Base-by-base conservation (phyloP, 2,113 vertebrate species). In the Halichoeres trimaculatus region DNA sequence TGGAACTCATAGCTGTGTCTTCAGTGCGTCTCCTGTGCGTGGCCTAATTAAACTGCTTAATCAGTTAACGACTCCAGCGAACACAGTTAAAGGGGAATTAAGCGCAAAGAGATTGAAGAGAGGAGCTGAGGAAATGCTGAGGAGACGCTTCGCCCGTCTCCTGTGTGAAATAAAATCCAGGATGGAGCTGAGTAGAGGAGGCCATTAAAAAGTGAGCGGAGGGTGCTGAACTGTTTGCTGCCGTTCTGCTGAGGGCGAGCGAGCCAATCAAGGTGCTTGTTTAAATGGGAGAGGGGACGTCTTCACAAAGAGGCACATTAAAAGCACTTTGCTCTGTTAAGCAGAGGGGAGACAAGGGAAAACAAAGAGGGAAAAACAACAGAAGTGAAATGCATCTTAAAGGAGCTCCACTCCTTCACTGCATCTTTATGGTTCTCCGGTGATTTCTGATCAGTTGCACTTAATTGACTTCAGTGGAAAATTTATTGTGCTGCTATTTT, bases 31-130 rank as follows among this genome's bases (percentile, higher is more conserved):
- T 91, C 84, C 70, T 36, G 81, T 85, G 85, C 76, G 62, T 81
- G 86, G 91, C 89, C 92, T 94, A 94, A 94, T 94, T 94, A 94
- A 92, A 93, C 86, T 89, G 87, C 91, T 91, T 93, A 93, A 94
- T 94, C 92, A 94, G 92, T 93, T 93, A 94, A 93, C 87, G 90
- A 93, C 89, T 92, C 82, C 85, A 85, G 91, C 74, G 86, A 90
- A 90, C 85, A 89, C 91, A 86, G 88, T 93, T 93, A 94, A 91
- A 91, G 86, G 89, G 89, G 90, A 93, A 93, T 93, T 93, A 94
- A 93, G 91, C 91, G 87, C 88, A 79, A 75, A 91, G 86, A 91
- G 88, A 91, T 81, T 80, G 88, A 88, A 67, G 84, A 87, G 89
- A 76, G 74, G 77, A 87, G 84, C 78, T 34, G 62, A 41, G 75